Evolutionary conservation across 23 tunicate genomes (phyloP).

Genomic region (Ascidia mentula): DNA sequence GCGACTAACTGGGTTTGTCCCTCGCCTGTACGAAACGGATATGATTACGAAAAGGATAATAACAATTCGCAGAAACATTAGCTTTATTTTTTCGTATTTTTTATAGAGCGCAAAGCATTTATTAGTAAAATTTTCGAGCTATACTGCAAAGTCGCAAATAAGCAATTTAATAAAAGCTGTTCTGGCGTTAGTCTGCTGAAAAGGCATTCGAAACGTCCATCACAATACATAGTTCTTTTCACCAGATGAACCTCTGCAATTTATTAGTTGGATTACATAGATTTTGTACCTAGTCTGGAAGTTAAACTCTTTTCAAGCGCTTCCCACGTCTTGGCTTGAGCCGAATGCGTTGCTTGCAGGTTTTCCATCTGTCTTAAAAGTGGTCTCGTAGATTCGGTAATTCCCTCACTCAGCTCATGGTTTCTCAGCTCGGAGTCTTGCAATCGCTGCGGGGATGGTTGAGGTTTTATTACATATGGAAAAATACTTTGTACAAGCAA

Average conservation of each 20-base stretch:
- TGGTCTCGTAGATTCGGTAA: slow-evolving; percentile 81
- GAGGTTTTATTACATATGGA: too few relatives aligned
- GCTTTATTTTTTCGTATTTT: too few relatives aligned
- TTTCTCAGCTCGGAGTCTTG: slow-evolving; percentile 88
- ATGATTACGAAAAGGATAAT: not conserved
- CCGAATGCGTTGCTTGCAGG: slow-evolving; percentile 66
- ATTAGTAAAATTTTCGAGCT: too few relatives aligned
- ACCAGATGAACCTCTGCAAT: too few relatives aligned
- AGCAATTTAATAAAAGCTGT: not conserved
- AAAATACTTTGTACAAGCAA: too few relatives aligned
- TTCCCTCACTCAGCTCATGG: slow-evolving; percentile 74
- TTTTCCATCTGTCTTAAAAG: slow-evolving; percentile 82
- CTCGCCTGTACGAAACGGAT: slow-evolving; percentile 29
- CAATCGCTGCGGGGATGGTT: slow-evolving; percentile 36
- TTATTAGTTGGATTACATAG: too few relatives aligned
- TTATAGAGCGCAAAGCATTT: too few relatives aligned
- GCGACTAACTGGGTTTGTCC: slow-evolving; percentile 54
- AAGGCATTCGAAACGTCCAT: not conserved
- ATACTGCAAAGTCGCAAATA: not conserved
- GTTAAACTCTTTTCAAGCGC: slow-evolving; percentile 80
- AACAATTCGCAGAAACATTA: too few relatives aligned
- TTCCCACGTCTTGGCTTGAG: slow-evolving; percentile 80
- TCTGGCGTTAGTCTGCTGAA: not conserved
- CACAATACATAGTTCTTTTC: not conserved
- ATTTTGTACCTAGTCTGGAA: slow-evolving; percentile 49